Conservation (phyloP, 2,797 vertebrate genomes). For the Salmo trutta region DNA sequence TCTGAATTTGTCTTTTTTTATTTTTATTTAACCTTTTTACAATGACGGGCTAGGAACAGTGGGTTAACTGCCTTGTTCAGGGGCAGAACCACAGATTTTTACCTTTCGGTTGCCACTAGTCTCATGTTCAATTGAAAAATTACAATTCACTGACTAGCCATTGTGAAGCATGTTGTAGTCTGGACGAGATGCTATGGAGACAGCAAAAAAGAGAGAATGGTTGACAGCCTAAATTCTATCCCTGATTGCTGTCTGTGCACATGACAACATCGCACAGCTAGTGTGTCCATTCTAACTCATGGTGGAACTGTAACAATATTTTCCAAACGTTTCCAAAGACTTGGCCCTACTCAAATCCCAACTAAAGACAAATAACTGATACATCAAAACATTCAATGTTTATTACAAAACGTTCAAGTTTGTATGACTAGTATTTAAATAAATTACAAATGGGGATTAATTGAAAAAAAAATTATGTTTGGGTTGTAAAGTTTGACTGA, state of each 20-base stretch:
- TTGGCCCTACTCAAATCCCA: too few relatives aligned
- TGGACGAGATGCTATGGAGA: slow-evolving; percentile 19
- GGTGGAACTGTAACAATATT: background rate
- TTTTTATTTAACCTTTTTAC: background rate
- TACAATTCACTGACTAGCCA: background rate
- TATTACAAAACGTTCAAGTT: too few relatives aligned
- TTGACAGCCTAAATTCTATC: slow-evolving; percentile 33
- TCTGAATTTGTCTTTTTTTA: background rate
- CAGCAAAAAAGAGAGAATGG: slow-evolving; percentile 15
- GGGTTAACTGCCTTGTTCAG: too few relatives aligned
- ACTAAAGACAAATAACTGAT: background rate
- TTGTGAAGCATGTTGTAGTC: background rate
- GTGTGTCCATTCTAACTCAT: background rate
- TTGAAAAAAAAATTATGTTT: too few relatives aligned
- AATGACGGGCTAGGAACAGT: too few relatives aligned
- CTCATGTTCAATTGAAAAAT: background rate
- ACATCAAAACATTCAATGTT: background rate
- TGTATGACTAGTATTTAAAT: too few relatives aligned
- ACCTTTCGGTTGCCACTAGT: background rate
- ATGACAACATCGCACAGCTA: slow-evolving; percentile 41
- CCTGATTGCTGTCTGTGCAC: slow-evolving; percentile 43
- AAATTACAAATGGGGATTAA: too few relatives aligned
- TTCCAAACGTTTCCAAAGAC: background rate
- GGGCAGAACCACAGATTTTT: too few relatives aligned
- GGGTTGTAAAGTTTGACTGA: too few relatives aligned